Conservation (phyloP, 2,797 vertebrate genomes). For the Sciurus vulgaris region DNA sequence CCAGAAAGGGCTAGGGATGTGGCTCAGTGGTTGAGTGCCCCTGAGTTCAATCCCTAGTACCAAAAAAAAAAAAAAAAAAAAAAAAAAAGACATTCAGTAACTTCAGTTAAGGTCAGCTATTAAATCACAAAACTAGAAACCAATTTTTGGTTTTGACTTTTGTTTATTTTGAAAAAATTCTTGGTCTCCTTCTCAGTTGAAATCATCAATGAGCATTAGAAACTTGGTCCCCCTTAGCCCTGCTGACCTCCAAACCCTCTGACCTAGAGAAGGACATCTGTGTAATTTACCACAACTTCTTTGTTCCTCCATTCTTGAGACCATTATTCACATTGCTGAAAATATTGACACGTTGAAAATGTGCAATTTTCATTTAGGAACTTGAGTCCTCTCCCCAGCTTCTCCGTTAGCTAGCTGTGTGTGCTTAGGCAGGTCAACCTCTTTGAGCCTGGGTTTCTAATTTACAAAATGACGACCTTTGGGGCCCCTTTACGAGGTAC, state of each 20-base stretch:
- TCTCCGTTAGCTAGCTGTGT: background rate
- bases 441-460: constrained; percentile 44
- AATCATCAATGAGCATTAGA: background rate
- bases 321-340: background rate
- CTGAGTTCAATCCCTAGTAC: no score
- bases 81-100: background rate
- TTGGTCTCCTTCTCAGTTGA: background rate
- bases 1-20: no score
- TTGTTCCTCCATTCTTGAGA: background rate
- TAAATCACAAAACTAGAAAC: constrained; percentile 7
- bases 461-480: constrained; percentile 22
- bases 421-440: background rate
- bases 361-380: background rate
- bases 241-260: background rate
- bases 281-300: background rate
- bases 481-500: background rate
- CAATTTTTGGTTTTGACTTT: background rate
- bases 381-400: background rate
- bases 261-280: background rate
- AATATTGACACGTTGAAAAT: background rate
- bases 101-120: background rate
- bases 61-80: no score
- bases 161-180: constrained; percentile 10
- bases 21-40: no score
- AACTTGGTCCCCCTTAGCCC: background rate